These are phyloP conservation scores for Druceiella hillmani DNA, from an alignment of 2,888 invertebrate species.

Conservation along the genomic window DNA sequence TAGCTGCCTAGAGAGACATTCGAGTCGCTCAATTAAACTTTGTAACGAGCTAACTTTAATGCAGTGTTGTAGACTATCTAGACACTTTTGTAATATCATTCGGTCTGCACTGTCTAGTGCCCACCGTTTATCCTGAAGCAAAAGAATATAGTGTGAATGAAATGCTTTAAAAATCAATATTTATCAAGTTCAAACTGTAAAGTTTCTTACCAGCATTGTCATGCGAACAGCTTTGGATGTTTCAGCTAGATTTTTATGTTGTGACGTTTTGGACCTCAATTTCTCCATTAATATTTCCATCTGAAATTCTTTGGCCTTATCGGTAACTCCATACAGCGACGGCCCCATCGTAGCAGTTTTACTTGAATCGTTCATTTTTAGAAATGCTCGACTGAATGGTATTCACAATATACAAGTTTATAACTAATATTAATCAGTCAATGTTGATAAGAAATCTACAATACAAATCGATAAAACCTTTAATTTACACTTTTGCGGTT, in stretches of 20 bases:
- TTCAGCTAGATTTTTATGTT: slow-evolving; percentile 77
- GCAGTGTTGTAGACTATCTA: slow-evolving; percentile 89
- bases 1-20: slow-evolving; percentile 84
- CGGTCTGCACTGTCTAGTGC: slow-evolving; percentile 82
- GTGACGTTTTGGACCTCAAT: slow-evolving; percentile 75
- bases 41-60: slow-evolving; percentile 90
- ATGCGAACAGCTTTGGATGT: slow-evolving; percentile 84
- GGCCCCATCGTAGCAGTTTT: neutral
- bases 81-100: slow-evolving; percentile 79
- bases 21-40: slow-evolving; percentile 86
- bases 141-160: neutral
- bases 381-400: neutral
- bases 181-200: slow-evolving; percentile 2
- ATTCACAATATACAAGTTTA: neutral
- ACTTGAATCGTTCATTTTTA: neutral
- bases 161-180: slow-evolving; percentile 6
- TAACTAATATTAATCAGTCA: too few species aligned
- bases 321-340: slow-evolving; percentile 24
- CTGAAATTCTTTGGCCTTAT: slow-evolving; percentile 54
- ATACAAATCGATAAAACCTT: too few species aligned
- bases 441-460: too few species aligned
- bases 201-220: slow-evolving; percentile 67
- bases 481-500: too few species aligned
- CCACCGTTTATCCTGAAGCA: slow-evolving; percentile 77
- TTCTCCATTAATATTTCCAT: slow-evolving; percentile 90